These are phyloP conservation scores for Cisticola juncidis DNA, from an alignment of 2,113 vertebrate species.

Conservation along the genomic window DNA sequence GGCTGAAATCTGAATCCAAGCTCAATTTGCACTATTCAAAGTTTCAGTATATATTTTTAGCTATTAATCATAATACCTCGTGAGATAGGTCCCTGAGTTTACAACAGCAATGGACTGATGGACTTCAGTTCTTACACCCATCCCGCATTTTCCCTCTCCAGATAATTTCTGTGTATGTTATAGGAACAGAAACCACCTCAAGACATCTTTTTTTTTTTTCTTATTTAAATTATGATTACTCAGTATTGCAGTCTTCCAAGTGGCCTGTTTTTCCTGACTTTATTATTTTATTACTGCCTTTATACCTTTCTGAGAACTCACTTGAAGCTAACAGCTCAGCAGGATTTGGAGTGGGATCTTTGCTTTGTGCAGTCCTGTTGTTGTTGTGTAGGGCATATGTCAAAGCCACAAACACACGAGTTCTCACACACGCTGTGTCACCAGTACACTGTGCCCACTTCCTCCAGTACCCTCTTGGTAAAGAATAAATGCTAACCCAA, in stretches of 20 bases:
- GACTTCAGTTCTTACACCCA: not conserved
- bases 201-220: not conserved
- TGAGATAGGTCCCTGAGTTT: not conserved
- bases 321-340: not conserved
- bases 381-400: not conserved
- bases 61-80: not conserved
- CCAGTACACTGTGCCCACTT: not conserved
- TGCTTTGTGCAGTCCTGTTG: not conserved
- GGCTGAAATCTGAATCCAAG: not conserved
- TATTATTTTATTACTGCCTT: not conserved
- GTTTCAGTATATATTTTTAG: not conserved
- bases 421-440: rapidly evolving
- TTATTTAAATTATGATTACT: not conserved
- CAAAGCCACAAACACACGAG: not conserved
- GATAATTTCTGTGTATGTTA: not conserved
- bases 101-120: not conserved
- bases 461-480: not conserved
- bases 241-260: not conserved
- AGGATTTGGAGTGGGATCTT: not conserved
- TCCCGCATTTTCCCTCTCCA: not conserved
- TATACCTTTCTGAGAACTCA: not conserved
- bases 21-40: not conserved
- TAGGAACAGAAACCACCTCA: not conserved
- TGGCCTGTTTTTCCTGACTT: not conserved
- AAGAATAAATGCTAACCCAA: not conserved